Conservation (phyloP, 2,113 vertebrate species). For the Cryptomyrus ogoouensis region DNA sequence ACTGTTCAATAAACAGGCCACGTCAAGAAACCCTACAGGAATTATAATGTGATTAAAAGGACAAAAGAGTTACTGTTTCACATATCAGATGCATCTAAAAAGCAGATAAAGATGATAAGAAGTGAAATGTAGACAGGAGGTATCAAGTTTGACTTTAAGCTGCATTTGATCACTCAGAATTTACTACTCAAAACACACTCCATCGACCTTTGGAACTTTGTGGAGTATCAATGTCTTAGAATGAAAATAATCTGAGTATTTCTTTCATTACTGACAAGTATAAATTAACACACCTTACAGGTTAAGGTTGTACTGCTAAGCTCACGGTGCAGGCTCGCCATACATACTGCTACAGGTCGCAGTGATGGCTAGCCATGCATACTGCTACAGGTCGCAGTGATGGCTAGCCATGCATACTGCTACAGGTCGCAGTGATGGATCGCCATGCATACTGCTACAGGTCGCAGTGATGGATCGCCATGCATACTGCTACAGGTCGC, state of each 20-base stretch:
- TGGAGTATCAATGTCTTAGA: not conserved
- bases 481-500: not conserved
- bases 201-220: not conserved
- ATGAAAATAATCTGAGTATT: not conserved
- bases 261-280: not conserved
- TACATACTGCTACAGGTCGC: not conserved
- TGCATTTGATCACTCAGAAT: not conserved
- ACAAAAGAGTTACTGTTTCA: not conserved
- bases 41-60: not conserved
- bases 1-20: not conserved
- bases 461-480: not conserved
- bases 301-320: not conserved
- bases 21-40: not conserved
- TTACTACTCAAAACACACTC: not conserved
- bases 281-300: not conserved
- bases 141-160: not conserved
- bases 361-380: not conserved
- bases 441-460: not conserved
- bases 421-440: no score
- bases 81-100: not conserved
- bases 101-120: not conserved
- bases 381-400: not conserved
- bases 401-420: not conserved
- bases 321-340: not conserved
- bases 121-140: not conserved